Evolutionary conservation across 2,888 invertebrate species (phyloP).

Genomic region (Pterostichus madidus): DNA sequence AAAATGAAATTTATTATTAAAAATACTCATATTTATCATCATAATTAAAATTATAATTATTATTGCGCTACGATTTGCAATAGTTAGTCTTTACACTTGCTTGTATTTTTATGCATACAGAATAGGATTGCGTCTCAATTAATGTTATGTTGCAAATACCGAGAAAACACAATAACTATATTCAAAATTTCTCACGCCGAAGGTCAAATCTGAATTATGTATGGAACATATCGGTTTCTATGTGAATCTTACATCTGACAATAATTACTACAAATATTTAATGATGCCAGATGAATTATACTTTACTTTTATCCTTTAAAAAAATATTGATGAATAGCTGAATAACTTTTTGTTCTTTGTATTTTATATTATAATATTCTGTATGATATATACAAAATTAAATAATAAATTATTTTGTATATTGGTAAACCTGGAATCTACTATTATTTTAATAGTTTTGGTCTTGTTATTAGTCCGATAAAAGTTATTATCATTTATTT

Average conservation of each 20-base stretch:
- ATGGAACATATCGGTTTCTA: constrained; percentile 49
- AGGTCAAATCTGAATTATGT: constrained; percentile 55
- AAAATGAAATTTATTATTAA: no score
- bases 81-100: no score
- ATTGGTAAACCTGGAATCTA: neutral
- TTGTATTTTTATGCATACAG: no score
- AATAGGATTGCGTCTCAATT: neutral
- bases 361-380: constrained; percentile 7
- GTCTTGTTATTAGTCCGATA: neutral
- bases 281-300: constrained; percentile 53
- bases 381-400: constrained; percentile 15
- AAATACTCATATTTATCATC: no score
- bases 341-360: constrained; percentile 6
- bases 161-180: constrained; percentile 23
- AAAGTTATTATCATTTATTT: no score
- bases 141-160: neutral
- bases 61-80: no score
- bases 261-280: constrained; percentile 64
- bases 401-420: constrained; percentile 23
- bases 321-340: constrained; percentile 41
- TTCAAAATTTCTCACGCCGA: constrained; percentile 59
- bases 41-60: no score
- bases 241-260: constrained; percentile 62
- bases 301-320: constrained; percentile 4
- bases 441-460: neutral